phyloP scores from a whole-genome alignment of 92 coral and sea anemone species.

The Galaxea fascicularis region DNA sequence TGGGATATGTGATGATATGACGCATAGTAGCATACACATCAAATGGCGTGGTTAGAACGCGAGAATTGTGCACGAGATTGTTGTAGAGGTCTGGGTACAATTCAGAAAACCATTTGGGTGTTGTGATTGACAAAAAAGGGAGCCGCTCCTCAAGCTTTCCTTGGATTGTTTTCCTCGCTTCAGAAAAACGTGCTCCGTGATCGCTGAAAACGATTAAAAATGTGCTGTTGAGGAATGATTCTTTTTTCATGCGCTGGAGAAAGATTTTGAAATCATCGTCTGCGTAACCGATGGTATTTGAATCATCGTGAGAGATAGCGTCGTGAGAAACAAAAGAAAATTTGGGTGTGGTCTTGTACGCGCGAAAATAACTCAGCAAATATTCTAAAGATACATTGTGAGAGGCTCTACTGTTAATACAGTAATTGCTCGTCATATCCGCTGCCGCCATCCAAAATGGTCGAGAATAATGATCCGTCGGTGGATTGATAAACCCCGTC shows the following conservation, averaged over 20 bases:
- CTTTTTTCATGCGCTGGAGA: conserved; percentile 51
- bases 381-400: conserved; percentile 69
- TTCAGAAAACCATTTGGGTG: conserved; percentile 81
- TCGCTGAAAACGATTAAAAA: conserved; percentile 78
- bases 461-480: conserved; percentile 73
- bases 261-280: conserved; percentile 62
- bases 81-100: conserved; percentile 62
- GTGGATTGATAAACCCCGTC: conserved; percentile 58
- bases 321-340: conserved; percentile 63
- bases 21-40: conserved; percentile 88
- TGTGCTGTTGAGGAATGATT: conserved; percentile 69
- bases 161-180: conserved; percentile 69
- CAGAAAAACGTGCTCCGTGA: conserved; percentile 81
- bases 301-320: conserved; percentile 67
- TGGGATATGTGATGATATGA: conserved; percentile 85
- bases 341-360: conserved; percentile 62
- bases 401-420: conserved; percentile 58
- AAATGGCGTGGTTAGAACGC: conserved; percentile 87
- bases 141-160: conserved; percentile 92
- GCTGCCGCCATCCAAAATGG: conserved; percentile 64
- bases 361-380: conserved; percentile 58
- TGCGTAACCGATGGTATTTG: conserved; percentile 63
- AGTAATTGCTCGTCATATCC: conserved; percentile 18
- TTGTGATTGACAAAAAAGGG: conserved; percentile 78
- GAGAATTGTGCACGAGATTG: conserved; percentile 68